Base-by-base conservation (phyloP, 2,888 invertebrate species). In the Octodonta nipae region DNA sequence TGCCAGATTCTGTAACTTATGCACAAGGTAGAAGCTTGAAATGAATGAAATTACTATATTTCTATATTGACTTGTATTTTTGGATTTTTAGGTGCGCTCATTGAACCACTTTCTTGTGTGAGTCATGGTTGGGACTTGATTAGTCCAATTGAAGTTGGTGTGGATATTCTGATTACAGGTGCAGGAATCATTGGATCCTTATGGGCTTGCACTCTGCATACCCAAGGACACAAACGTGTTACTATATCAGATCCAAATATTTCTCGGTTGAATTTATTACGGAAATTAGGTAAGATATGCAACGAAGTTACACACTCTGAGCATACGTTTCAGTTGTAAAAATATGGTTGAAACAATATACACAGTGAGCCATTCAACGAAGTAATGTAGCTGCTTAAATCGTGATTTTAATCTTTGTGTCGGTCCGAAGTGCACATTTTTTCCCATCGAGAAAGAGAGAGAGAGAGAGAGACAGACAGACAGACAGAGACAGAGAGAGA, bases 101-200 rank as follows among this genome's bases (percentile, higher is more conserved):
- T 69, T 28, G 79, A 80, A 51, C 79, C 80, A 0, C 62, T 77
- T 28, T 78, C 79, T 0, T 80, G 79, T 45, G 63, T 80, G 2
- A 66, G 73, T 0, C 79, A 78, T 41, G 78, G 77, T 0, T 74
- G 70, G 64, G 71, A 78, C 42, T 64, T 66, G 28, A 67, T 75
- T 1, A 60, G 66, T 4, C 73, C 76, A 0, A 54, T 79, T 5
- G 47, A 64, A 1, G 63, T 78, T 1, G 76, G 77, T 1, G 51
- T 66, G 15, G 70, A 67, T 40, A 70, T 78, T 7, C 63, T 79
- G 0, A 57, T 80, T 1, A 63, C 69, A 1, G 79, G 79, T 0
- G 77, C 78, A 34, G 80, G 79, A 1, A 78, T 80, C 26, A 78
- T 80, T 41, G 79, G 80, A 51, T 71, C 71, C 47, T 57, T 80